These are phyloP conservation scores for Sebastes hopkinsi DNA, from an alignment of 2,797 vertebrate genomes.

Conservation along the genomic window DNA sequence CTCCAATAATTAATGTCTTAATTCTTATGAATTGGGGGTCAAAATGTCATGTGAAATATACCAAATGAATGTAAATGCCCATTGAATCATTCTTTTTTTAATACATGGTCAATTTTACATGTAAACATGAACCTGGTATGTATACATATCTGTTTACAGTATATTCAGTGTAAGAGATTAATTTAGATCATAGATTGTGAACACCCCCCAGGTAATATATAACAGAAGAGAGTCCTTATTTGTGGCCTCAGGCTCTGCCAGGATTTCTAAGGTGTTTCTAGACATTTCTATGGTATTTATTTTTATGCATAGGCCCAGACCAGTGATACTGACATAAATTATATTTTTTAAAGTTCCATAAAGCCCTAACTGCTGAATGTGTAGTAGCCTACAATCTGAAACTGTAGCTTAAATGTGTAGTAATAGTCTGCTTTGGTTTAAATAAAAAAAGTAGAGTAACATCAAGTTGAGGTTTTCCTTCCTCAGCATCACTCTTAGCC, in stretches of 20 bases:
- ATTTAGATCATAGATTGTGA: no score
- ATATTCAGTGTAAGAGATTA: no score
- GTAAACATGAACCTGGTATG: background rate
- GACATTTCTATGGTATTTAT: background rate
- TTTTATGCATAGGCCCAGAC: background rate
- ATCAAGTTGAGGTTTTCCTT: background rate
- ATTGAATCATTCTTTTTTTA: background rate
- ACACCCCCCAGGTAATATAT: no score
- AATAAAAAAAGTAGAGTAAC: background rate
- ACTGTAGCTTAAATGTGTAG: background rate
- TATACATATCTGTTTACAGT: background rate
- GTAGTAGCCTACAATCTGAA: background rate
- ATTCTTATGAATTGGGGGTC: background rate
- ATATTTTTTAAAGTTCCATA: background rate
- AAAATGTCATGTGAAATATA: background rate
- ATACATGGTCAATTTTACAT: background rate
- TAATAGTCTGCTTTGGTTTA: background rate
- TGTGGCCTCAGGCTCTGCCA: no score
- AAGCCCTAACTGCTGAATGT: background rate
- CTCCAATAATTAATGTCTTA: background rate
- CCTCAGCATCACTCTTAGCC: background rate
- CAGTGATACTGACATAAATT: background rate
- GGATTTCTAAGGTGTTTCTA: background rate
- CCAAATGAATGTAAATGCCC: background rate
- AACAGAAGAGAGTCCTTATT: no score